A percentile compares a stretch with the other conserved stretches of the same genome.
phyloP scores from a whole-genome alignment of 2,797 vertebrate species.

The Peromyscus melanophrys region DNA sequence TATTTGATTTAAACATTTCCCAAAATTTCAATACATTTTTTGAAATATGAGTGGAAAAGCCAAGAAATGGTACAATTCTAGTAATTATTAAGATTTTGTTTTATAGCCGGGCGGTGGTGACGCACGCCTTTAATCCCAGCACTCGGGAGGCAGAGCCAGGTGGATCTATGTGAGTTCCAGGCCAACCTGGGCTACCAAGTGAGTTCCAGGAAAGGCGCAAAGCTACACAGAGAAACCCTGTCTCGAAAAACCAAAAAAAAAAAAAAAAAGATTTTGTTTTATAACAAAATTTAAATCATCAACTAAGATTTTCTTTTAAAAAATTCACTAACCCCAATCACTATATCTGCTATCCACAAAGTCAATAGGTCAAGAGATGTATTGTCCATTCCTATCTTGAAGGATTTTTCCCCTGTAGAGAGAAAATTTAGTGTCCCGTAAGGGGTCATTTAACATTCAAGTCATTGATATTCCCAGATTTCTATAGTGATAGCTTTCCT shows the following conservation, averaged over 20 bases:
- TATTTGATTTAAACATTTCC: not conserved
- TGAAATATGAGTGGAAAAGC: not conserved
- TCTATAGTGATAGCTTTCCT: not conserved
- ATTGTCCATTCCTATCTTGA: not conserved
- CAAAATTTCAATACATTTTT: not conserved
- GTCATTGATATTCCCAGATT: not conserved
- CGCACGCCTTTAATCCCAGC: too few species aligned
- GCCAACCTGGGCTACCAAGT: too few species aligned
- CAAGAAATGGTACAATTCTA: not conserved
- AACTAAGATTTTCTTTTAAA: not conserved
- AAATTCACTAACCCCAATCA: not conserved
- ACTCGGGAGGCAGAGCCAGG: too few species aligned
- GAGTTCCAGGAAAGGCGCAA: too few species aligned
- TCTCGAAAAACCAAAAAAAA: too few species aligned
- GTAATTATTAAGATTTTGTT: not conserved
- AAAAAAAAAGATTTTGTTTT: not conserved
- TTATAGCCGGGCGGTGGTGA: too few species aligned
- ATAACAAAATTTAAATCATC: not conserved
- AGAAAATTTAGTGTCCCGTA: not conserved
- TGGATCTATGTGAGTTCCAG: too few species aligned
- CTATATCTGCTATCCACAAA: not conserved
- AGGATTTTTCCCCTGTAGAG: not conserved
- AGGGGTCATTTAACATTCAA: not conserved
- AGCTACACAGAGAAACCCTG: too few species aligned
- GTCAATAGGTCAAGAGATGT: not conserved